Evolutionary conservation across 2,888 invertebrate species (phyloP), one percentile per base, ranked within the genome.

Genomic region (Oscheius sp.): DNA sequence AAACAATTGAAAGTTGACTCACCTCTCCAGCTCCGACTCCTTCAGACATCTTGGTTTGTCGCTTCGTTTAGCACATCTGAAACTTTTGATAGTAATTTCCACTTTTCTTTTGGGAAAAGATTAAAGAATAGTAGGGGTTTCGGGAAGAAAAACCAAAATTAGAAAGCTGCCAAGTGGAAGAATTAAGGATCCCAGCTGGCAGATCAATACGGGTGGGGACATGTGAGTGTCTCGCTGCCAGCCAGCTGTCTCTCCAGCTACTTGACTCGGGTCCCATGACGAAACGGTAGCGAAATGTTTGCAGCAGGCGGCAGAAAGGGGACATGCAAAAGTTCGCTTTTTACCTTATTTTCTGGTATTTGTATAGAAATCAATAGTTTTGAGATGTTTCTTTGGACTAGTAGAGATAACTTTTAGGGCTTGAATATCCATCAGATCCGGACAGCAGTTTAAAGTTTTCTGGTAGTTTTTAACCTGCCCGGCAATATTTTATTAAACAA

Each of bases 151-250:
- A 48, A 32, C 29, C 47, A 37, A 48, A 63, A 50, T 48, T 9
- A 21, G 29, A 53, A 53, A 21, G 53, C 3, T 11, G 3, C 53
- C 7, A 53, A 50, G 21, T 29, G 42, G 62, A 62, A 62, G 37
- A 63, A 63, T 48, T 47, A 37, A 35, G 13, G 35, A 35, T 35
- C 48, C 63, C 48, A 32, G 47, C 63, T 63, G 63, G 48, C 63
- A 63, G 63, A 63, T 63, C 63, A 63, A 63, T 63, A 63, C 63
- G 63, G 21, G 42, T 3, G 42, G 7, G 7, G 63, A 48, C 63
- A 63, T 63, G 63, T 63, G 63, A 63, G 63, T 63, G 42, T 42
- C 42, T 42, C 48, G 7, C n/a, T 48, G 63, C 48, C 63, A 63
- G 50, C 63, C 63, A 63, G 63, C 63, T 63, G 63, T 47, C 42